Conservation (phyloP, 2,797 vertebrate species). For the Todus mexicanus region DNA sequence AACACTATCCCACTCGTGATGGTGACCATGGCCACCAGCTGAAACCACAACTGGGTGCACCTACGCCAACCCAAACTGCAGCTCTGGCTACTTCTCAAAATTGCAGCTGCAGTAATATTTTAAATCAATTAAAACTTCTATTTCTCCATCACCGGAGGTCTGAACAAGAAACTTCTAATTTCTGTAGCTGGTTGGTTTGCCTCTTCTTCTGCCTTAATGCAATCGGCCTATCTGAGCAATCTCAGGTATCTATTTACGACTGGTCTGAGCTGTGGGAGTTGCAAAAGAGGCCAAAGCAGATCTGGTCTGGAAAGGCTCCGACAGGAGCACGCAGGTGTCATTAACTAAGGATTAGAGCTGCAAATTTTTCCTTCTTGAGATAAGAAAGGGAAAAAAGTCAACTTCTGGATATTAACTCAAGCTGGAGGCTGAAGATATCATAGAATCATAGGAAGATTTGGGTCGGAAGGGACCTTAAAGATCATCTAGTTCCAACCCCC, state of each 20-base stretch:
- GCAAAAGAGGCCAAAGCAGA: not conserved
- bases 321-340: not conserved
- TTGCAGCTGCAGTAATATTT: not conserved
- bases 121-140: not conserved
- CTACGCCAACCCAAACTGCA: not conserved
- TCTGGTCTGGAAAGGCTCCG: not conserved
- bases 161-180: accelerated
- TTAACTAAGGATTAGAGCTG: not conserved
- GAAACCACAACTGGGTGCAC: not conserved
- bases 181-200: not conserved
- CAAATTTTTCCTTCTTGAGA: not conserved
- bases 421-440: not conserved
- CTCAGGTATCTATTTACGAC: not conserved
- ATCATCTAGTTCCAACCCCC: not conserved
- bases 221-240: not conserved
- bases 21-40: not conserved
- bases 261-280: not conserved
- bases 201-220: not conserved
- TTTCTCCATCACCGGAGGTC: not conserved
- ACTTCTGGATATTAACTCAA: not conserved
- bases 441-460: not conserved
- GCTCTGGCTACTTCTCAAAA: not conserved
- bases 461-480: not conserved
- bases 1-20: not conserved
- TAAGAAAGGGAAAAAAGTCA: not conserved